These are phyloP conservation scores for Enteromius radiatus DNA, from an alignment of 2,797 vertebrate genomes.

Conservation along the genomic window DNA sequence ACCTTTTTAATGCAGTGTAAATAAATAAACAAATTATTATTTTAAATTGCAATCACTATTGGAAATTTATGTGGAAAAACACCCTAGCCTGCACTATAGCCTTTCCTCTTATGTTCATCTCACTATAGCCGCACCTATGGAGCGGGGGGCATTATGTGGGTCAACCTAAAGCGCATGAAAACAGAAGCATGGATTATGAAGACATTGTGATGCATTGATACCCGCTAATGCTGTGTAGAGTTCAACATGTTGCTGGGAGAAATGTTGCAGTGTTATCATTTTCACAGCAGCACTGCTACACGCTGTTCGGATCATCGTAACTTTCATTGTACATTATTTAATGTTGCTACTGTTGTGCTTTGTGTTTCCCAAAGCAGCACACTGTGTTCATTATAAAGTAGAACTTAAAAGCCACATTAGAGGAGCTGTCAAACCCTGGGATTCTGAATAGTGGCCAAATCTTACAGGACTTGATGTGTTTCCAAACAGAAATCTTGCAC, in stretches of 20 bases:
- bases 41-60: not conserved
- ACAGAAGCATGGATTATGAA: not conserved
- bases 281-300: constrained; percentile 17
- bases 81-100: not conserved
- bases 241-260: constrained; percentile 32
- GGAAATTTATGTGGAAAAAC: not conserved
- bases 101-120: not conserved
- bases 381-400: constrained; percentile 39
- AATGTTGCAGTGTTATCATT: constrained; percentile 39
- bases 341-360: not conserved
- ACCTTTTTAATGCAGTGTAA: not conserved
- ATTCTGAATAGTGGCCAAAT: constrained; percentile 28
- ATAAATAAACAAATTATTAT: not conserved
- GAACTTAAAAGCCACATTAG: constrained; percentile 47
- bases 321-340: constrained; percentile 40
- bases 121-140: not conserved
- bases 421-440: constrained; percentile 13
- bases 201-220: constrained; percentile 5
- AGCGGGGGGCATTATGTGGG: not conserved
- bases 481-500: constrained; percentile 17
- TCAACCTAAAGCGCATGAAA: not conserved
- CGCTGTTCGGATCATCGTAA: constrained; percentile 3
- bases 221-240: constrained; percentile 2
- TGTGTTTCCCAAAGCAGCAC: constrained; percentile 26
- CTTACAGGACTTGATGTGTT: constrained; percentile 33